Evolutionary conservation across 2,888 invertebrate genomes (phyloP).

Genomic region (Andricus quercusramuli): DNA sequence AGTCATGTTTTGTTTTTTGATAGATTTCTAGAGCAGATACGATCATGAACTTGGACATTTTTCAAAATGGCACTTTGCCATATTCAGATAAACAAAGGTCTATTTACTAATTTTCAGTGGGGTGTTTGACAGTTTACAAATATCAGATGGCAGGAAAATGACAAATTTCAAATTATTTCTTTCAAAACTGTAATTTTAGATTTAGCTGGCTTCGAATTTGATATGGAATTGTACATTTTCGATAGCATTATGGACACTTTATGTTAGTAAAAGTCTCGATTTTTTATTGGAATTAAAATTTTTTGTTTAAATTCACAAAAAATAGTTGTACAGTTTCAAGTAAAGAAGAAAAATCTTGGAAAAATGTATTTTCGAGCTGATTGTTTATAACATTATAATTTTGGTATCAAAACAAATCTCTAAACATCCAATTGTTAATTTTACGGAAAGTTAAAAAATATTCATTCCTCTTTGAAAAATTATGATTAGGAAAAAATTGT

Average conservation of each 20-base stretch:
- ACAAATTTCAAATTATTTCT: background rate
- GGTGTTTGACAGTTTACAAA: background rate
- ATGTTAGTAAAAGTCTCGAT: background rate
- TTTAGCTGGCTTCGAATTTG: background rate
- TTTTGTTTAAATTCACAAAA: background rate
- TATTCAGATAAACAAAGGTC: conserved; percentile 19
- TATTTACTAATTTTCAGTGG: conserved; percentile 1
- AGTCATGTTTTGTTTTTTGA: conserved; percentile 7
- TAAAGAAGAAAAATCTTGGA: background rate
- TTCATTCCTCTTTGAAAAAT: background rate
- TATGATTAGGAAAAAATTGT: background rate
- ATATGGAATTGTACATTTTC: background rate
- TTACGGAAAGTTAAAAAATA: too few species aligned
- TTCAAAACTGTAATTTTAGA: background rate
- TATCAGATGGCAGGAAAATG: background rate
- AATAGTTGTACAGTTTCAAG: background rate
- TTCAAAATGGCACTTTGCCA: conserved; percentile 41
- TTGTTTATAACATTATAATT: too few species aligned
- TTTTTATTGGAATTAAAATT: background rate
- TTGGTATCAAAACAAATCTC: background rate
- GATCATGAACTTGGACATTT: conserved; percentile 51
- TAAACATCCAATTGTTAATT: background rate
- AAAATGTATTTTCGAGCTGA: too few species aligned
- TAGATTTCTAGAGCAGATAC: background rate
- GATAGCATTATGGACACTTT: background rate